Evolutionary conservation across 2,113 vertebrate genomes (phyloP).

Genomic region (Dromiciops gliroides): DNA sequence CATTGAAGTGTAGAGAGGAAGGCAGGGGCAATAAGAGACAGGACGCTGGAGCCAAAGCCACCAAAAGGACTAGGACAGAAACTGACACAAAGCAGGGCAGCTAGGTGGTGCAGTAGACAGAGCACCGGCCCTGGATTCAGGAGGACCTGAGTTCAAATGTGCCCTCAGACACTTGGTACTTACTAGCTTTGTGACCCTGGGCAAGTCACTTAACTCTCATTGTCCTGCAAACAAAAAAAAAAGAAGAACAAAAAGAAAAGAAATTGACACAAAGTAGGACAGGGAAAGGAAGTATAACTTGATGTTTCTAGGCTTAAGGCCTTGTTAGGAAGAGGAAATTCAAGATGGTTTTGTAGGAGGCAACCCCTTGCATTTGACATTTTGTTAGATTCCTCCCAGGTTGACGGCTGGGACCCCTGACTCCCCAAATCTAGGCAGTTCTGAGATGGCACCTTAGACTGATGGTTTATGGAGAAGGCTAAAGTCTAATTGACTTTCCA

Average conservation of each 20-base stretch:
- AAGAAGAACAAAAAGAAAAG: no score
- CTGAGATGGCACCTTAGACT: not conserved
- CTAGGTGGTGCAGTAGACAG: no score
- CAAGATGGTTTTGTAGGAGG: not conserved
- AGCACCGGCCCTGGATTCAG: no score
- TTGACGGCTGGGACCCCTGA: not conserved
- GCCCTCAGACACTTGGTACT: no score
- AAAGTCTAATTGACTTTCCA: not conserved
- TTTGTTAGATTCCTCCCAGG: not conserved
- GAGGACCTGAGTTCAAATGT: no score
- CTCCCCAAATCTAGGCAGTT: not conserved
- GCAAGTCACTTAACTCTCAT: no score
- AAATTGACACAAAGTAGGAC: not conserved
- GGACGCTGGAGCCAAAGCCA: not conserved
- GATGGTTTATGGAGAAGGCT: not conserved
- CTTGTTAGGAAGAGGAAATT: not conserved
- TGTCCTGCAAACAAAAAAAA: no score
- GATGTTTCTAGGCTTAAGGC: not conserved
- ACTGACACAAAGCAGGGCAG: not conserved
- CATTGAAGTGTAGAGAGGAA: not conserved
- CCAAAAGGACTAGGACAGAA: not conserved
- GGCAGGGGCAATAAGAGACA: not conserved
- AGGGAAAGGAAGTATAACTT: not conserved
- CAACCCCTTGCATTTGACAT: not conserved
- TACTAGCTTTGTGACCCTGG: no score